These are phyloP conservation scores for Eilema sororculum DNA, from an alignment of 2,888 invertebrate species.

Conservation along the genomic window DNA sequence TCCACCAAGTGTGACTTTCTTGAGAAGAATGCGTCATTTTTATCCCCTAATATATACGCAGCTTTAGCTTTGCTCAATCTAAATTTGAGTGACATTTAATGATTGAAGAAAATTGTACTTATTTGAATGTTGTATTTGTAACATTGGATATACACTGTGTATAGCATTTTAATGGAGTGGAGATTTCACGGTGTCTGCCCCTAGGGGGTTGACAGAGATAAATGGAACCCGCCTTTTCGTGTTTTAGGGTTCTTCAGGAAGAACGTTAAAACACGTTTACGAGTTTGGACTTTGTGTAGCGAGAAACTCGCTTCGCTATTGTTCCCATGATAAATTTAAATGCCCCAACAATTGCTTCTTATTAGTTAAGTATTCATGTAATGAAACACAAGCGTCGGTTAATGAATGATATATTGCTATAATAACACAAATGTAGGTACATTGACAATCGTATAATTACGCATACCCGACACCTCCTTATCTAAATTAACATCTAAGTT, in stretches of 20 bases:
- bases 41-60: neutral
- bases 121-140: slow-evolving; percentile 52
- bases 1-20: no score
- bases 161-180: slow-evolving; percentile 72
- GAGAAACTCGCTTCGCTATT: slow-evolving; percentile 37
- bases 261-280: slow-evolving; percentile 56
- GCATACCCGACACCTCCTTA: no score
- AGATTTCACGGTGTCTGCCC: slow-evolving; percentile 76
- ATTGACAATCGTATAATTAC: no score
- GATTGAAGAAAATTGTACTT: slow-evolving; percentile 52
- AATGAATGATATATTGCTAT: no score
- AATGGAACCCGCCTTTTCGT: slow-evolving; percentile 70
- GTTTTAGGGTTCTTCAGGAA: slow-evolving; percentile 60
- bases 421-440: no score
- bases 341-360: slow-evolving; percentile 37
- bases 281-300: slow-evolving; percentile 45
- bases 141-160: slow-evolving; percentile 51
- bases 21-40: neutral
- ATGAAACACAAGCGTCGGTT: no score
- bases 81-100: slow-evolving; percentile 46
- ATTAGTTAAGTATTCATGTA: no score
- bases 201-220: slow-evolving; percentile 73
- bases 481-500: no score
- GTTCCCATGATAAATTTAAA: slow-evolving; percentile 49
- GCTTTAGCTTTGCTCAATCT: slow-evolving; percentile 31